Conservation (phyloP, 2,797 vertebrate species). For the Morelia viridis region DNA sequence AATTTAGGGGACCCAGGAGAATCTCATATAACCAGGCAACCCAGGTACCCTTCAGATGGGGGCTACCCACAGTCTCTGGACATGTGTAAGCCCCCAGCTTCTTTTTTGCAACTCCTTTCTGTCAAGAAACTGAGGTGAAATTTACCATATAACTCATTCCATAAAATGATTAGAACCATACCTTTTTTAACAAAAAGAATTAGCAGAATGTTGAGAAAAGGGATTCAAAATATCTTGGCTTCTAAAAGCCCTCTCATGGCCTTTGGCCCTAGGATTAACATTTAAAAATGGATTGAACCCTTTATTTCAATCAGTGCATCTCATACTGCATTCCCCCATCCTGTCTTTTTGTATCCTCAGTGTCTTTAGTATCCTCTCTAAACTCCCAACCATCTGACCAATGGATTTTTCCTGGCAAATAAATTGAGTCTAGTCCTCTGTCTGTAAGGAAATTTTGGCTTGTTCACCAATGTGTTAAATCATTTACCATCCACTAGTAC, state of each 20-base stretch:
- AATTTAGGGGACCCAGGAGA: neutral
- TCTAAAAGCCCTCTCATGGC: neutral
- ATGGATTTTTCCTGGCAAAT: neutral
- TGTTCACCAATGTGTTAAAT: slow-evolving; percentile 1
- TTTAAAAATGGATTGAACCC: neutral
- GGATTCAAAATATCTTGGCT: too few relatives aligned
- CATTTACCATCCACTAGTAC: neutral
- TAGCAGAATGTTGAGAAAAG: too few relatives aligned
- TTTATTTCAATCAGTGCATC: neutral
- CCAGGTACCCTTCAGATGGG: neutral
- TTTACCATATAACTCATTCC: too few relatives aligned
- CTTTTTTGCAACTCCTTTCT: neutral
- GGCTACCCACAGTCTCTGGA: neutral
- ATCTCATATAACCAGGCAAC: neutral
- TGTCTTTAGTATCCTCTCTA: neutral
- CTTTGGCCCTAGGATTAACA: neutral
- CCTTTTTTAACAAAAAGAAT: neutral
- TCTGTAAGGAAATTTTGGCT: neutral
- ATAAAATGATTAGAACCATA: too few relatives aligned
- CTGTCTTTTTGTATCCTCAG: neutral
- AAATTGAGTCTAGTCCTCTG: neutral
- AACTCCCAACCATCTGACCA: neutral
- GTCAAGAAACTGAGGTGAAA: neutral
- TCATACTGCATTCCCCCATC: neutral
- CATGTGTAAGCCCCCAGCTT: neutral